These are phyloP conservation scores for Trichosurus vulpecula DNA, from an alignment of 2,797 vertebrate species.

Conservation along the genomic window DNA sequence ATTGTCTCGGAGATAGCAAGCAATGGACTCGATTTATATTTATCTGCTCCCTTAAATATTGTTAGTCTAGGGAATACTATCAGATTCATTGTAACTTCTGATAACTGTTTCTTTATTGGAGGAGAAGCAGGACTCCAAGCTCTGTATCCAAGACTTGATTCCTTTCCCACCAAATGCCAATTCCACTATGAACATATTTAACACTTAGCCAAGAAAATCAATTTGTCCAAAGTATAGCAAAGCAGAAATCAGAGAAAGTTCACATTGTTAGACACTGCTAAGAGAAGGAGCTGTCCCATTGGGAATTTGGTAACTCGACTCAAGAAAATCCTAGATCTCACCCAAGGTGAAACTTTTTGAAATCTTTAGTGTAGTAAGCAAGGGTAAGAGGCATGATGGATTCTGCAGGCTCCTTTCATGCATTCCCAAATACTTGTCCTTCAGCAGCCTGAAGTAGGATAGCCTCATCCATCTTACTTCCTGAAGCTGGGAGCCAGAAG, in stretches of 20 bases:
- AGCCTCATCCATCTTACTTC: neutral
- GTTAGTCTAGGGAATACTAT: too few relatives aligned
- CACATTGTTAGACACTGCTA: neutral
- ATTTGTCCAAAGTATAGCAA: neutral
- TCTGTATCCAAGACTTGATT: neutral
- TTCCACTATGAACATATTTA: neutral
- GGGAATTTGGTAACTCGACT: neutral
- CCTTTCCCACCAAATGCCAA: neutral
- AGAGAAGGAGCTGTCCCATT: neutral
- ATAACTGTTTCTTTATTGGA: too few relatives aligned
- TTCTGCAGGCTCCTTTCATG: neutral
- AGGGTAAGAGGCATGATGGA: neutral
- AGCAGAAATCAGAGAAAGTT: neutral
- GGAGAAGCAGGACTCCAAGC: too few relatives aligned
- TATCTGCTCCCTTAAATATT: too few relatives aligned
- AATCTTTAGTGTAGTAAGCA: neutral
- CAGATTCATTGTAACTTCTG: too few relatives aligned
- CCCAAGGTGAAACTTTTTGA: neutral
- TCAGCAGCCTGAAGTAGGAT: neutral
- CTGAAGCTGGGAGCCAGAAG: neutral
- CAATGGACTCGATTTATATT: too few relatives aligned
- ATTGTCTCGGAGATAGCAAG: too few relatives aligned
- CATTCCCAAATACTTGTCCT: accelerated
- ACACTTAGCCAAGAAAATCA: neutral
- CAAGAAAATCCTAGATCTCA: neutral